Percentiles rank a stretch among this genome's conserved stretches.
Conservation (phyloP, 92 coral and sea anemone species). For the Palythoa heliodiscus region DNA sequence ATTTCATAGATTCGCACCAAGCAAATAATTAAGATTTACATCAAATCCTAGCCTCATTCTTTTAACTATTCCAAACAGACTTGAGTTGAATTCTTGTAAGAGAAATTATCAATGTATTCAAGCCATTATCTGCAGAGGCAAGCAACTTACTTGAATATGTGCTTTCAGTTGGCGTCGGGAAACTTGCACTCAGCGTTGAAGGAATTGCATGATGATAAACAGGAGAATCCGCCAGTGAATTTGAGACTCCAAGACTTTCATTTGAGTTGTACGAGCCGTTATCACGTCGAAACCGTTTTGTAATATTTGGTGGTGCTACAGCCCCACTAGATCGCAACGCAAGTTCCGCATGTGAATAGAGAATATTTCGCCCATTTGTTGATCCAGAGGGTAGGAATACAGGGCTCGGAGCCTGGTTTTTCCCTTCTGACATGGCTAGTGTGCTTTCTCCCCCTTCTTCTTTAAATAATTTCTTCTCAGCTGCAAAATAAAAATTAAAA, state of each 20-base stretch:
- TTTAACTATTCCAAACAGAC: not conserved
- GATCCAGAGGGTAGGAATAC: constrained; percentile 19
- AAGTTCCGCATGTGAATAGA: constrained; percentile 44
- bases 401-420: constrained; percentile 32
- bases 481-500: constrained; percentile 8
- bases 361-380: constrained; percentile 27
- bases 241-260: constrained; percentile 51
- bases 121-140: not conserved
- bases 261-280: constrained; percentile 57
- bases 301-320: constrained; percentile 36
- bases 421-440: constrained; percentile 40
- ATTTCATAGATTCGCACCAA: not conserved
- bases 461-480: constrained; percentile 16
- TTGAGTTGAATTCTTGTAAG: not conserved
- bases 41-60: not conserved
- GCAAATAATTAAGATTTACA: not conserved
- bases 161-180: constrained; percentile 69
- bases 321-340: constrained; percentile 14
- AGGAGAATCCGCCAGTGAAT: constrained; percentile 55
- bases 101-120: not conserved
- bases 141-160: constrained; percentile 72
- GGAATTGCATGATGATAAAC: constrained; percentile 72
- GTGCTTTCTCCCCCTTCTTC: not conserved
- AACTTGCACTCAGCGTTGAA: constrained; percentile 67
- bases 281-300: constrained; percentile 80